These are phyloP conservation scores for Drosophila sechellia DNA, from an alignment of 1,140 invertebrate species.

Conservation along the genomic window DNA sequence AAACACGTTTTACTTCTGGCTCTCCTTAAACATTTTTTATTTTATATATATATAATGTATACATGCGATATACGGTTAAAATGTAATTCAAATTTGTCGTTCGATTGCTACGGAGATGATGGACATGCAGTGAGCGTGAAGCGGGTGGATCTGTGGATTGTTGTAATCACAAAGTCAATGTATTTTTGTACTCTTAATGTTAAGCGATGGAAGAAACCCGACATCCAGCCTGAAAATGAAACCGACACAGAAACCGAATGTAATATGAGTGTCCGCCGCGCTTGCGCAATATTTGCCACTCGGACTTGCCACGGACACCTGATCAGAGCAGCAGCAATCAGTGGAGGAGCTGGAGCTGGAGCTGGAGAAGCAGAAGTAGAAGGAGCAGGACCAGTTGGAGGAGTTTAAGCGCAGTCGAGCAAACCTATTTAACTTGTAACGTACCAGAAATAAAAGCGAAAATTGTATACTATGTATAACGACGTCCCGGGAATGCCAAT, in stretches of 20 bases:
- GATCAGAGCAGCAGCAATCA: conserved; percentile 2
- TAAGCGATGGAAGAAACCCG: conserved; percentile 54
- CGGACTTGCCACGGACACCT: conserved; percentile 12
- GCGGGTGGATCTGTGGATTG: conserved; percentile 24
- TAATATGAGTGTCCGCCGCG: conserved; percentile 3
- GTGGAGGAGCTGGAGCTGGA: conserved; percentile 3
- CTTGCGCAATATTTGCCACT: conserved; percentile 30
- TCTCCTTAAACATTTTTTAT: conserved; percentile 31
- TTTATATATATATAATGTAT: conserved; percentile 29
- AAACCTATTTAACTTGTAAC: conserved; percentile 50
- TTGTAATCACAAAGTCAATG: conserved; percentile 66
- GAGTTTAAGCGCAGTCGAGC: conserved; percentile 19
- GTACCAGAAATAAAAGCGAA: conserved; percentile 41
- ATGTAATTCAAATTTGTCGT: conserved; percentile 37
- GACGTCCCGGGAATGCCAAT: conserved; percentile 32
- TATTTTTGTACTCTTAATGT: conserved; percentile 78
- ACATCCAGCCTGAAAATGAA: conserved; percentile 15
- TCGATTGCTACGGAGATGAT: conserved; percentile 2
- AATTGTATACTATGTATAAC: conserved; percentile 26
- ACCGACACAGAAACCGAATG: conserved; percentile 4
- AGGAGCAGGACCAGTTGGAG: not conserved
- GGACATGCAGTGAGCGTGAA: not conserved
- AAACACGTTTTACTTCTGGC: conserved; percentile 47
- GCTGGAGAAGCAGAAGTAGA: not conserved
- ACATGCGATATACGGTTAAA: conserved; percentile 37